Conservation (phyloP, 2,113 vertebrate genomes). For the Planiliza haematocheilus region DNA sequence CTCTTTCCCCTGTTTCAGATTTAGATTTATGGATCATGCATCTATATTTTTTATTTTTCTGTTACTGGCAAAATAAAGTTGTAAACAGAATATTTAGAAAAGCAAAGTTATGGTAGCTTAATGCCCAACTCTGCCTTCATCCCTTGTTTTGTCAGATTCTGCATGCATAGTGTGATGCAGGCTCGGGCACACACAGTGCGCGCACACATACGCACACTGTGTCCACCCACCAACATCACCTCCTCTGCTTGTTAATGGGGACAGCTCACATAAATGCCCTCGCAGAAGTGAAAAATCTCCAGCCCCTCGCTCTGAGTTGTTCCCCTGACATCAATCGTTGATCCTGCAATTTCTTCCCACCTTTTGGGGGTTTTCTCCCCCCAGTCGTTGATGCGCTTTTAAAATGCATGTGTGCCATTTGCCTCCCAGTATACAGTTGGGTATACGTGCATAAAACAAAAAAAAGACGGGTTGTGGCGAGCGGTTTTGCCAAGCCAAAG, state of each 20-base stretch:
- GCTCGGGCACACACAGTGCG: slow-evolving; percentile 26
- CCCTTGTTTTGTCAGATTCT: slow-evolving; percentile 44
- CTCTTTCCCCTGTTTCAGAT: background rate
- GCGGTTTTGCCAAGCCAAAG: slow-evolving; percentile 69
- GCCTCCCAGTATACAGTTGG: slow-evolving; percentile 76
- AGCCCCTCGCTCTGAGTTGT: slow-evolving; percentile 67
- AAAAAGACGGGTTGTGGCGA: slow-evolving; percentile 55
- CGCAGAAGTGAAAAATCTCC: slow-evolving; percentile 68
- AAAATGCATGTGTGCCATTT: slow-evolving; percentile 81
- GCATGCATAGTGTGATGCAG: slow-evolving; percentile 42
- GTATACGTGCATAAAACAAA: slow-evolving; percentile 63
- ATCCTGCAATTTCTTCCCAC: slow-evolving; percentile 77
- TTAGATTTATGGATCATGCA: background rate
- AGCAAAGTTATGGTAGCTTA: background rate
- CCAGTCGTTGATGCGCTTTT: slow-evolving; percentile 72
- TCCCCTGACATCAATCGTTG: slow-evolving; percentile 79
- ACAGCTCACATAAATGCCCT: slow-evolving; percentile 48
- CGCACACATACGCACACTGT: slow-evolving; percentile 30
- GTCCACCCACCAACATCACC: slow-evolving; percentile 70
- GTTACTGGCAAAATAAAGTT: slow-evolving; percentile 14
- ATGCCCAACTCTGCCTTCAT: slow-evolving; percentile 32
- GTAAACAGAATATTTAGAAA: slow-evolving; percentile 4
- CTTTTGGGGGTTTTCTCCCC: slow-evolving; percentile 58
- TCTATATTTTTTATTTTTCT: slow-evolving; percentile 10
- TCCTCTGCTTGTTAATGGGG: slow-evolving; percentile 69